These are phyloP conservation scores for Xyrichtys novacula DNA, from an alignment of 2,797 vertebrate species.

Conservation along the genomic window DNA sequence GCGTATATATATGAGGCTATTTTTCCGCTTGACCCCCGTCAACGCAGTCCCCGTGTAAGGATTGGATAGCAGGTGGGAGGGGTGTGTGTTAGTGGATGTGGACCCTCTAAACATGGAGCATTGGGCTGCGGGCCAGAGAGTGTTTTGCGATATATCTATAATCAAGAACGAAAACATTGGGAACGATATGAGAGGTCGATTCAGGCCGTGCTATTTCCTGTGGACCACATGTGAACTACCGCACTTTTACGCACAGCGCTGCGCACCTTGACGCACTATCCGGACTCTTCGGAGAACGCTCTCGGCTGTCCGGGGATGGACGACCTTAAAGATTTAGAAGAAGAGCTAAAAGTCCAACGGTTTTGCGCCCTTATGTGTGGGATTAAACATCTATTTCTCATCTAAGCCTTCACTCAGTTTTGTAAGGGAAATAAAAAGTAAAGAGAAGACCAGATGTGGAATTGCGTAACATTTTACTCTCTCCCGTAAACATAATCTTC, in stretches of 20 bases:
- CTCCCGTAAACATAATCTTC: conserved; percentile 1
- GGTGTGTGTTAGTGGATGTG: conserved; percentile 52
- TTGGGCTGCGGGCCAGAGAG: conserved; percentile 43
- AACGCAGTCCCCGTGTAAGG: conserved; percentile 47
- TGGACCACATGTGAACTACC: neutral
- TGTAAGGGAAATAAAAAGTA: neutral
- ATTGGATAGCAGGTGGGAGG: conserved; percentile 76
- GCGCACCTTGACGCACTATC: conserved; percentile 37
- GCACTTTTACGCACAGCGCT: conserved; percentile 39
- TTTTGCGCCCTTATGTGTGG: neutral
- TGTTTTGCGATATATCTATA: conserved; percentile 56
- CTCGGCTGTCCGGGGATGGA: neutral
- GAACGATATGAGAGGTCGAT: conserved; percentile 43
- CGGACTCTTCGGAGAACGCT: neutral
- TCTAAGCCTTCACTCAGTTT: too few species aligned
- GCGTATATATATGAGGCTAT: conserved; percentile 85
- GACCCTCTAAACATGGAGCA: conserved; percentile 78
- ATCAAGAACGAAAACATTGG: conserved; percentile 66
- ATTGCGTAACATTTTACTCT: conserved; percentile 1
- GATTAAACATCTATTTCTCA: too few species aligned
- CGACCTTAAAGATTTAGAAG: accelerated
- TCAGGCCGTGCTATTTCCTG: conserved; percentile 19
- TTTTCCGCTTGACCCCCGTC: conserved; percentile 76
- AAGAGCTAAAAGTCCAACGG: neutral
- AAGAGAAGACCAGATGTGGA: neutral